Conservation (phyloP, 2,888 invertebrate genomes). For the Copidosoma aretas region DNA sequence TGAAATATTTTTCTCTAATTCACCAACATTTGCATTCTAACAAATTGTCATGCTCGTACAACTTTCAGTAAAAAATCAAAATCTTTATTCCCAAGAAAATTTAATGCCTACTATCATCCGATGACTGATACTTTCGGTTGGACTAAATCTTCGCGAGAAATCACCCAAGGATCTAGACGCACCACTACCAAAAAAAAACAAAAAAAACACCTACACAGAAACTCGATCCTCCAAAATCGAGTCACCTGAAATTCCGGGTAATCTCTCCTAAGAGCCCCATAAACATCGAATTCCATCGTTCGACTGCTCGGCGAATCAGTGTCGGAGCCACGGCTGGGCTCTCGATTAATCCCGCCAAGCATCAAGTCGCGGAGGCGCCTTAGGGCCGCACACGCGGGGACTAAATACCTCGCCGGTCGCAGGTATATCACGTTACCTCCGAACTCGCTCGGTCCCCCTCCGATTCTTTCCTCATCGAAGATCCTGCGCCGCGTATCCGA, state of each 20-base stretch:
- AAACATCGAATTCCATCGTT: not conserved
- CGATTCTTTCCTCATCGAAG: not conserved
- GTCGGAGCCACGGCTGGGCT: not conserved
- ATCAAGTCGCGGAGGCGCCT: not conserved
- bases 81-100: too few species aligned
- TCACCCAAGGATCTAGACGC: too few species aligned
- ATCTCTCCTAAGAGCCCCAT: not conserved
- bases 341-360: not conserved
- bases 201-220: too few species aligned
- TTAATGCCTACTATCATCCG: not conserved
- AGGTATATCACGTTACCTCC: constrained; percentile 23
- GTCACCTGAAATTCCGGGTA: not conserved
- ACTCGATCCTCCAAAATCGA: not conserved
- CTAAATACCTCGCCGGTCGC: not conserved
- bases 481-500: constrained; percentile 21
- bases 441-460: constrained; percentile 6
- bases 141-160: too few species aligned
- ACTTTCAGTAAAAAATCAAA: too few species aligned
- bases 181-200: too few species aligned
- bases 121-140: too few species aligned
- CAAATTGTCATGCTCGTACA: too few species aligned
- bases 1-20: too few species aligned
- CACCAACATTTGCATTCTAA: too few species aligned
- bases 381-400: not conserved
- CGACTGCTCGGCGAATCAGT: not conserved